Conservation (phyloP, 2,888 invertebrate genomes). For the Cryptophagus acutangulus region DNA sequence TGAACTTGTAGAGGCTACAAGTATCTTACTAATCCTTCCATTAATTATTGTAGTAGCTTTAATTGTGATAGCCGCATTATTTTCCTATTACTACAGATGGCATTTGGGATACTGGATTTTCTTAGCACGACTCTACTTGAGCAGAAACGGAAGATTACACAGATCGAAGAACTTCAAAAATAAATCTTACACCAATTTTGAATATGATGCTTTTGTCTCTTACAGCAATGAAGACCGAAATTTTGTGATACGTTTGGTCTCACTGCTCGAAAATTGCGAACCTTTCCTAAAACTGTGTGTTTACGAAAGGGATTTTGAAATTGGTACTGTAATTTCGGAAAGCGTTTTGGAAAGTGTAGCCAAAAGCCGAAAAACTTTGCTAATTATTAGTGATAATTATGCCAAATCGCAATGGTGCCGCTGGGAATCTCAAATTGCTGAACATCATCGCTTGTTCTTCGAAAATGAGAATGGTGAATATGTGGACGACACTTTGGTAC, state of each 20-base stretch:
- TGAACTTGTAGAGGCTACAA: conserved; percentile 10
- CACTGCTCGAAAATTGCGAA: conserved; percentile 56
- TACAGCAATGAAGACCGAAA: conserved; percentile 58
- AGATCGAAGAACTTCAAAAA: conserved; percentile 7
- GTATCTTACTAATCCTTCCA: conserved; percentile 20
- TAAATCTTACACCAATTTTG: conserved; percentile 41
- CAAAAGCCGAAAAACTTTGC: conserved; percentile 59
- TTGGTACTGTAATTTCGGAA: conserved; percentile 61
- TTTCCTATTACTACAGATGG: conserved; percentile 46
- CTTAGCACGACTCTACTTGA: conserved; percentile 52
- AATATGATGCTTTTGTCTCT: conserved; percentile 59
- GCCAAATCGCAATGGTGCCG: conserved; percentile 69
- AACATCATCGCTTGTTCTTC: conserved; percentile 59
- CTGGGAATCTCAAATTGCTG: conserved; percentile 65
- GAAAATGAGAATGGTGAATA: conserved; percentile 51
- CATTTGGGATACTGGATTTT: conserved; percentile 56
- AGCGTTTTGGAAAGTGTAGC: conserved; percentile 61
- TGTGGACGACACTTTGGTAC: conserved; percentile 55
- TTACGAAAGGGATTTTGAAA: conserved; percentile 64
- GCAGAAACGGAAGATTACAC: conserved; percentile 38
- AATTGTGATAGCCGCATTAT: conserved; percentile 48
- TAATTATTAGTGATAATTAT: conserved; percentile 64
- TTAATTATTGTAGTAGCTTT: conserved; percentile 32
- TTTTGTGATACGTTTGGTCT: conserved; percentile 58
- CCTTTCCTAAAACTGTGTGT: conserved; percentile 62